A percentile compares a stretch with the other conserved stretches of the same genome.
Evolutionary conservation across 2,113 vertebrate genomes (phyloP).

Genomic region (Enhydra lutris): DNA sequence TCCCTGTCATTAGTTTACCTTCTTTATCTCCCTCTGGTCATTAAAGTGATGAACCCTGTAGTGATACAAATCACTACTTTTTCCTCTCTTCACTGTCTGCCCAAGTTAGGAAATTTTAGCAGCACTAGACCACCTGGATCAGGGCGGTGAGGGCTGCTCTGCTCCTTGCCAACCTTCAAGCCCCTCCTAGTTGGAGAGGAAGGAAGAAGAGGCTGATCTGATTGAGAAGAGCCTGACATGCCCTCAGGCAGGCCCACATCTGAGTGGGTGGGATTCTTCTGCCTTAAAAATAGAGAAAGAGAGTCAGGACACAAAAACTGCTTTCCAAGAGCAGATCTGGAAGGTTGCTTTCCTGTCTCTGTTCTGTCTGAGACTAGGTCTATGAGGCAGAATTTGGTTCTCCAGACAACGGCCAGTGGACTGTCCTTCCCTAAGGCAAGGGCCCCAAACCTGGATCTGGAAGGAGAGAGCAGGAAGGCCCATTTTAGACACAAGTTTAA

Average conservation of each 20-base stretch:
- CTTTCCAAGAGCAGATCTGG: neutral
- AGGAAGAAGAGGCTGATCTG: neutral
- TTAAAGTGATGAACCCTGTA: neutral
- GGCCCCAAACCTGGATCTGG: neutral
- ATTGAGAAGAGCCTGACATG: neutral
- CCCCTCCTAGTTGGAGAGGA: neutral
- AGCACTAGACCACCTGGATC: neutral
- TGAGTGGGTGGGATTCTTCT: neutral
- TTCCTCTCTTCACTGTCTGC: neutral
- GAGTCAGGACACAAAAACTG: neutral
- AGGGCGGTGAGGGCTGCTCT: neutral
- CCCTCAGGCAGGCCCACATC: neutral
- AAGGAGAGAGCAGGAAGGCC: neutral
- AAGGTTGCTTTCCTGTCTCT: neutral
- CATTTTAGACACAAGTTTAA: neutral
- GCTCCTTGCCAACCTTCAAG: neutral
- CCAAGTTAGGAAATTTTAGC: neutral
- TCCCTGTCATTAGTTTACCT: neutral
- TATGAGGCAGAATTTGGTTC: neutral
- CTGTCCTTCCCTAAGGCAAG: neutral
- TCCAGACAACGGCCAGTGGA: neutral
- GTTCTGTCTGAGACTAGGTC: neutral
- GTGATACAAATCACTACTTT: neutral
- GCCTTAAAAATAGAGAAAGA: neutral
- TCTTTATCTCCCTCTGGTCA: neutral